Conservation (phyloP, 2,888 invertebrate genomes). For the Anthrax anthrax region DNA sequence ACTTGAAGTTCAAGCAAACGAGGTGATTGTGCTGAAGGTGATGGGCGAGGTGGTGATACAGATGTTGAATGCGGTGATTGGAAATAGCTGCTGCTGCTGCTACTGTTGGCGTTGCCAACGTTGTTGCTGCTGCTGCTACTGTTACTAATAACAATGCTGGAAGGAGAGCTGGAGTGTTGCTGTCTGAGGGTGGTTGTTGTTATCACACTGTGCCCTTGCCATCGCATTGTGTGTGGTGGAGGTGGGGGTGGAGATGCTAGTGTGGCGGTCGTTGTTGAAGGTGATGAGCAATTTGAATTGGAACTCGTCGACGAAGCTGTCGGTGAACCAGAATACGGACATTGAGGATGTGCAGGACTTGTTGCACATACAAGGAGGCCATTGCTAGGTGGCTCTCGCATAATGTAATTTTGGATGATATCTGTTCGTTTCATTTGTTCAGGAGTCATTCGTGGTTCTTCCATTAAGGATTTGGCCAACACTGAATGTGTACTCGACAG, state of each 20-base stretch:
- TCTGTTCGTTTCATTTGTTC: slow-evolving; percentile 86
- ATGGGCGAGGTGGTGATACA: slow-evolving; percentile 35
- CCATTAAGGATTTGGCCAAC: slow-evolving; percentile 78
- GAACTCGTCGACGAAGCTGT: slow-evolving; percentile 17
- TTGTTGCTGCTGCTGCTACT: slow-evolving; percentile 19
- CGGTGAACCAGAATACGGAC: slow-evolving; percentile 18
- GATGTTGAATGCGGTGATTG: slow-evolving; percentile 34
- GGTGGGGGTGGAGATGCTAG: slow-evolving; percentile 24
- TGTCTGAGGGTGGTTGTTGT: slow-evolving; percentile 36
- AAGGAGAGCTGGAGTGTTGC: neutral
- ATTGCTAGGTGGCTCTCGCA: slow-evolving; percentile 43
- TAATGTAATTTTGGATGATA: slow-evolving; percentile 83
- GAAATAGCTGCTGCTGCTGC: slow-evolving; percentile 33
- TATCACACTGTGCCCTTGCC: slow-evolving; percentile 42
- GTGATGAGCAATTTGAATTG: slow-evolving; percentile 27
- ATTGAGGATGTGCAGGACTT: slow-evolving; percentile 3
- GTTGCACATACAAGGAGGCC: slow-evolving; percentile 16
- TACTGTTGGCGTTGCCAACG: slow-evolving; percentile 21
- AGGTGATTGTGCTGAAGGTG: slow-evolving; percentile 28
- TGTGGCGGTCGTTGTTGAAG: slow-evolving; percentile 23
- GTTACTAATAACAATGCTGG: slow-evolving; percentile 33
- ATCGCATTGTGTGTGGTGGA: slow-evolving; percentile 27
- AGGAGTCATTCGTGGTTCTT: slow-evolving; percentile 85
- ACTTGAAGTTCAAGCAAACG: slow-evolving; percentile 64
- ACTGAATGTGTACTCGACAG: slow-evolving; percentile 80